Base-by-base conservation (phyloP, 1,140 invertebrate genomes). In the Pseudoatta argentina region DNA sequence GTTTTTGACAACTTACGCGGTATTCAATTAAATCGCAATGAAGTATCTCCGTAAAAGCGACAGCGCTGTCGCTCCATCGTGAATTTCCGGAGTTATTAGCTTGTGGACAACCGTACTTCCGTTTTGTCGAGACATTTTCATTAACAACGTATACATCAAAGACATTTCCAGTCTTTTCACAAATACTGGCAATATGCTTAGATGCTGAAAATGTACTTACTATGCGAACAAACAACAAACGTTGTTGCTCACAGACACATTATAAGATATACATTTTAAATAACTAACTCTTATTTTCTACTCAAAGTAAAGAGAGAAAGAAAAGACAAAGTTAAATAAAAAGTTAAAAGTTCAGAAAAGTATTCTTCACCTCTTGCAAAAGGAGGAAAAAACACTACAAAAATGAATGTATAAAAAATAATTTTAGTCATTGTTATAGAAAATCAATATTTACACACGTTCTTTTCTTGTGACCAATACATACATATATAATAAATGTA, bases 31-130 rank as follows among this genome's bases (percentile, higher is more conserved):
- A 75, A 73, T 4, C 44, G 18, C 39, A 51, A 73, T 63, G 18
- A 63, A 75, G 55, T 61, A 73, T 51, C 55, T 0, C 51, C 18
- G 39, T 75, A 34, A 75, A 83, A 75, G 67, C 78, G 16, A 59
- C 78, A 30, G 66, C 51, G 21, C 51, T 83, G 2, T 75, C 27
- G 21, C 21, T 21, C 21, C 21, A 21, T 21, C 21, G 51, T 75
- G 79, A 75, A 75, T 83, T 75, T 83, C 57, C 27, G 18, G 4
- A 75, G 8, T 73, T 83, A 83, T 73, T 83, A 83, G 14, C 39
- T 53, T 44, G 27, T 39, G 39, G 57, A 72, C 79, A 48, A 44
- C 18, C n/a, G 44, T 21, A 72, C 16, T 71, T 57, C 53, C 53
- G 14, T 75, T 75, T 34, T 61, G 8, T 14, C 27, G 39, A 72